These are phyloP conservation scores for Haliclona indistincta DNA, from an alignment of 37 sponge, comb jelly and placozoan species.

Conservation along the genomic window DNA sequence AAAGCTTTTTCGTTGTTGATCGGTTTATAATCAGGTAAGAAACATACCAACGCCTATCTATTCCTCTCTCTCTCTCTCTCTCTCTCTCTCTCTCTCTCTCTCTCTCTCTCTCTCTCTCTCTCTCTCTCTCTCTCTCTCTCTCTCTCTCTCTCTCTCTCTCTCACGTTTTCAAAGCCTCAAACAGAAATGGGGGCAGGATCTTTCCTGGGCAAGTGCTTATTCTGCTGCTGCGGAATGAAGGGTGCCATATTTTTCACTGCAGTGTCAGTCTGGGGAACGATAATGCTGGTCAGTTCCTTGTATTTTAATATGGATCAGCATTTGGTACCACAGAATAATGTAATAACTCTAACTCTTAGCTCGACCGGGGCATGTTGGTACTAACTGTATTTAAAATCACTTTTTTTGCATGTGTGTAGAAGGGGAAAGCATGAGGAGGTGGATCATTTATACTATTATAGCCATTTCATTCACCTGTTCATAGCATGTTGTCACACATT, in stretches of 20 bases:
- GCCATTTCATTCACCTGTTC: too few relatives aligned
- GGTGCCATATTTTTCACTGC: constrained; percentile 66
- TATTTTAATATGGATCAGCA: too few relatives aligned
- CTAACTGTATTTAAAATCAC: too few relatives aligned
- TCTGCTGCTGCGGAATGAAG: constrained; percentile 62
- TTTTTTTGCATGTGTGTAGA: too few relatives aligned
- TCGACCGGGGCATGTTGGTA: too few relatives aligned
- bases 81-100: constrained; percentile 12
- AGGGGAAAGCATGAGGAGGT: too few relatives aligned
- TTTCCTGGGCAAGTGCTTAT: constrained; percentile 23
- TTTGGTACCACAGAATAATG: too few relatives aligned
- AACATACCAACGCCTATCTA: not conserved
- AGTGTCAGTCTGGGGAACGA: constrained; percentile 63
- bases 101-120: constrained; percentile 7
- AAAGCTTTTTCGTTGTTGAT: too few relatives aligned
- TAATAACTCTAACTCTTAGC: too few relatives aligned
- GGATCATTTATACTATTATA: too few relatives aligned
- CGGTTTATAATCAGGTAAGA: too few relatives aligned
- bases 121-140: constrained; percentile 27
- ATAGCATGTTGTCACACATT: too few relatives aligned
- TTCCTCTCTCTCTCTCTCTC: constrained; percentile 1
- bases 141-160: constrained; percentile 55
- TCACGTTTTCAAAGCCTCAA: not conserved
- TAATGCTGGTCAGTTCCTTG: constrained; percentile 78
- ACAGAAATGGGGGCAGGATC: not conserved